These are phyloP conservation scores for Glyptemys insculpta DNA, from an alignment of 2,797 vertebrate genomes.

Conservation along the genomic window DNA sequence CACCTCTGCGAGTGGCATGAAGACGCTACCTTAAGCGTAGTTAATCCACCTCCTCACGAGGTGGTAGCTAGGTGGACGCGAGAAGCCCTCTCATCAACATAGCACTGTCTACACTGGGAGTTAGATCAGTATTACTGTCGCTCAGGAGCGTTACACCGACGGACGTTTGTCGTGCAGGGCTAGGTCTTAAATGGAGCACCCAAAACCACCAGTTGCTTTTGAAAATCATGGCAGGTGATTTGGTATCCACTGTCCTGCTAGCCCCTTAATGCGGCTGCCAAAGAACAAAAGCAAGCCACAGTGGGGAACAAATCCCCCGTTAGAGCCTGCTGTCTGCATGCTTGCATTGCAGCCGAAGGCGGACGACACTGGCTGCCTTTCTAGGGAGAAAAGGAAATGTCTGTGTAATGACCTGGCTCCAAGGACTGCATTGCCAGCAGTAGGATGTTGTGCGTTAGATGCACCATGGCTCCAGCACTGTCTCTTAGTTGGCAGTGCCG, in stretches of 20 bases:
- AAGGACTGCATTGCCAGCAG: neutral
- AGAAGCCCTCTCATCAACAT: neutral
- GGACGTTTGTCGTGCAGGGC: neutral
- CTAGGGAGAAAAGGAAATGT: no score
- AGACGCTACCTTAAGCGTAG: neutral
- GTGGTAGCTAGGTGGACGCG: neutral
- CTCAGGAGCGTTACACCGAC: neutral
- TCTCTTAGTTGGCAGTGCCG: neutral
- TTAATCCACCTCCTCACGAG: neutral
- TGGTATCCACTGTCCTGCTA: neutral
- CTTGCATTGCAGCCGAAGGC: neutral
- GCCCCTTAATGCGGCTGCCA: no score
- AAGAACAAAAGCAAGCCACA: neutral
- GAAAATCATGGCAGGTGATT: neutral
- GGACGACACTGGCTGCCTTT: no score
- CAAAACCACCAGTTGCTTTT: no score
- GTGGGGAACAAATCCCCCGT: neutral
- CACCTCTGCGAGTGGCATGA: neutral
- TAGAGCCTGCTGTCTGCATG: neutral
- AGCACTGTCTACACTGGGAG: neutral
- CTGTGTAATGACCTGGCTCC: no score
- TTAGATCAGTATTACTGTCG: neutral
- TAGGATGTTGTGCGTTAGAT: no score
- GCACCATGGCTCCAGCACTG: rapidly evolving
- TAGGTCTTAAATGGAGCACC: neutral